Conservation (phyloP, 2,888 invertebrate genomes). For the Apomyelois bistriatella region DNA sequence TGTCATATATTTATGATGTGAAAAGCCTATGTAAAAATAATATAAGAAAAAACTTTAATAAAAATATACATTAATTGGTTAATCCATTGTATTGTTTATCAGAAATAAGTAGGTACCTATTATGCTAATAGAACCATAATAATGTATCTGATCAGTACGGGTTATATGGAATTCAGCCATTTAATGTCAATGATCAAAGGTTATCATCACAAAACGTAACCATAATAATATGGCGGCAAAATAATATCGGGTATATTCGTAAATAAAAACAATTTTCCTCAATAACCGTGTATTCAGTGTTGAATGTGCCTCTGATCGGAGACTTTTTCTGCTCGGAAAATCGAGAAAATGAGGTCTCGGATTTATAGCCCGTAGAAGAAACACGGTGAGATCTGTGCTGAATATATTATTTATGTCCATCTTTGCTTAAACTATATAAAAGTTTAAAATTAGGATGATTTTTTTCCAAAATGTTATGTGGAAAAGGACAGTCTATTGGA, state of each 20-base stretch:
- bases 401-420: too few species aligned
- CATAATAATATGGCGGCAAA: background rate
- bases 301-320: background rate
- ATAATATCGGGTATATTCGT: background rate
- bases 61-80: too few species aligned
- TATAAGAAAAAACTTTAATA: too few species aligned
- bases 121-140: background rate
- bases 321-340: background rate
- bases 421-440: too few species aligned
- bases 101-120: background rate
- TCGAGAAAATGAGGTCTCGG: background rate
- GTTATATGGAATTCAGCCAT: background rate
- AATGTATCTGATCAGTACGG: background rate
- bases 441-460: too few species aligned
- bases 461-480: too few species aligned
- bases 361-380: background rate
- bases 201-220: background rate
- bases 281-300: background rate
- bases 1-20: too few species aligned
- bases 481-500: too few species aligned
- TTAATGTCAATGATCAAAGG: constrained; percentile 1
- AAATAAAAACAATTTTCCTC: constrained; percentile 9
- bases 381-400: too few species aligned
- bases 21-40: too few species aligned
- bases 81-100: too few species aligned